Conservation (phyloP, 2,888 invertebrate species). For the Melangyna quadrimaculata region DNA sequence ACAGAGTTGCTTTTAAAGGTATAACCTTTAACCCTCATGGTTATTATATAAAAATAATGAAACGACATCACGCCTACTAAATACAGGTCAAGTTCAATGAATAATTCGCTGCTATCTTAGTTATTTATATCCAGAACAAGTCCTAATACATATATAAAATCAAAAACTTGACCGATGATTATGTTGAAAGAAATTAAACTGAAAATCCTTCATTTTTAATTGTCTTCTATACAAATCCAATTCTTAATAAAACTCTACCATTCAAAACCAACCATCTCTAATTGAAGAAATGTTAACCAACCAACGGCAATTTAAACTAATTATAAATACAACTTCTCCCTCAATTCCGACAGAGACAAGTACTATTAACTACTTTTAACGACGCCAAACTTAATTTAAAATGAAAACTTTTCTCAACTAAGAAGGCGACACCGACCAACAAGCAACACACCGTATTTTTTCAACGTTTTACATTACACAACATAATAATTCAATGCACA, state of each 20-base stretch:
- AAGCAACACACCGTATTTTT: background rate
- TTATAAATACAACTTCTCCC: conserved; percentile 6
- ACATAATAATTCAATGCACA: conserved; percentile 30
- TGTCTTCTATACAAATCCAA: background rate
- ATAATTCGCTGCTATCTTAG: too few relatives aligned
- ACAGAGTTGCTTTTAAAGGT: too few relatives aligned
- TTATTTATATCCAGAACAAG: too few relatives aligned
- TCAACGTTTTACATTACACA: background rate
- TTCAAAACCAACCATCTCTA: background rate
- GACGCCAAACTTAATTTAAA: conserved; percentile 18
- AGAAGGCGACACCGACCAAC: conserved; percentile 31
- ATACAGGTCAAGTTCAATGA: too few relatives aligned
- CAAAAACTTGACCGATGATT: too few relatives aligned
- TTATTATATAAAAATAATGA: too few relatives aligned
- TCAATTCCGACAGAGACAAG: conserved; percentile 6
- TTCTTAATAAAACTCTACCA: background rate
- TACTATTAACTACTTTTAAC: conserved; percentile 27
- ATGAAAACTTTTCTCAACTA: background rate
- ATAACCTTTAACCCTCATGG: too few relatives aligned
- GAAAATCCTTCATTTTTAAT: background rate
- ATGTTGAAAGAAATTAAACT: background rate
- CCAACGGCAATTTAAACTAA: conserved; percentile 6
- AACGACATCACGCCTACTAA: too few relatives aligned
- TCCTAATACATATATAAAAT: too few relatives aligned
- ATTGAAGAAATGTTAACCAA: conserved; percentile 9